Evolutionary conservation across 2,888 invertebrate genomes (phyloP).

Genomic region (Fragum fragum): DNA sequence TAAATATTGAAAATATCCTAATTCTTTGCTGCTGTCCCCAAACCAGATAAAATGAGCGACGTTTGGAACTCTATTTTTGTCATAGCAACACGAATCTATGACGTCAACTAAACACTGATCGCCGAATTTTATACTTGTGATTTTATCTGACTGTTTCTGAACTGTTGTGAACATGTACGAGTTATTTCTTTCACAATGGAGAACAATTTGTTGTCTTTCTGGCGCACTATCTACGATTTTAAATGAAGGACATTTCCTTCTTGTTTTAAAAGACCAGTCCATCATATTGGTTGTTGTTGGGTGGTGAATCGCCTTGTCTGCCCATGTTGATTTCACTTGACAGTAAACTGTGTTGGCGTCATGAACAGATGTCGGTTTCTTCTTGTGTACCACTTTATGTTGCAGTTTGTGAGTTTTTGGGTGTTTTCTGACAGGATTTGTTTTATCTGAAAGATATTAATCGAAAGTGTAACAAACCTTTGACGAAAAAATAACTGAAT

Average conservation of each 20-base stretch:
- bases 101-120: conserved; percentile 47
- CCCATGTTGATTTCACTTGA: conserved; percentile 3
- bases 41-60: conserved; percentile 65
- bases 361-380: neutral
- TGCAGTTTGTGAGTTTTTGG: neutral
- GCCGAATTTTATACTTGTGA: conserved; percentile 25
- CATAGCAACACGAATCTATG: conserved; percentile 44
- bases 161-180: neutral
- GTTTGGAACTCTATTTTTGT: conserved; percentile 50
- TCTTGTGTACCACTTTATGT: neutral
- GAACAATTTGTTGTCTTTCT: neutral
- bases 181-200: neutral
- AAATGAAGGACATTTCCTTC: neutral
- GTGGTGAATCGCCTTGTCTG: neutral
- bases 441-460: neutral
- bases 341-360: neutral
- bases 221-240: neutral
- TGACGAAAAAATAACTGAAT: no score
- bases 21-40: conserved; percentile 15
- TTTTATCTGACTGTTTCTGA: conserved; percentile 1
- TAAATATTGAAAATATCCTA: conserved; percentile 55
- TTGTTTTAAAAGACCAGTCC: conserved; percentile 17
- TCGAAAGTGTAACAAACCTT: no score
- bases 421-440: neutral
- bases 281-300: conserved; percentile 8